Evolutionary conservation across 2,888 invertebrate genomes (phyloP), one percentile per base, ranked within the genome.

Genomic region (Geophilus truncorum): DNA sequence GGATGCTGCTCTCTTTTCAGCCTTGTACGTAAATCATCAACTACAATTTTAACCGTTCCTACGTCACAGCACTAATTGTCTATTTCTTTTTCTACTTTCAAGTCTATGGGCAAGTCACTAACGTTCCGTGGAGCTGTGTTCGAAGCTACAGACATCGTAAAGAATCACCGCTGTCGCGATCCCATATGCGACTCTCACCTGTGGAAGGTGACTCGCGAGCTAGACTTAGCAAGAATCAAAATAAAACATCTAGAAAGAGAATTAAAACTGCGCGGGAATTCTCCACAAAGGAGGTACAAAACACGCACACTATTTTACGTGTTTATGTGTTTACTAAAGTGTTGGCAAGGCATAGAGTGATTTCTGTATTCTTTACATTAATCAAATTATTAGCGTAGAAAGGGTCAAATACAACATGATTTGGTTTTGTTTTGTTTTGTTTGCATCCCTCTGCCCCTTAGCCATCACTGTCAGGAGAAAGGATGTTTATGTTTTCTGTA

Each of bases 1-100:
- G 95, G 96, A 57, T 97, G 97, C 87, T 96, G 95, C 87, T 96
- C 97, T 10, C 91, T 98, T 77, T 93, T 98, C 84, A 97, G 97
- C 84, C 90, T 98, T 93, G 98, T 92, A 57, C 9, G 18, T 57
- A 57, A 57, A 57, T 18, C n/a, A n/a, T 5, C 6, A 51, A 34
- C 10, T 51, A 51, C 15, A 51, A 12, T 51, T 12, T 5, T 51
- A 51, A 51, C 51, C n/a, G n/a, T n/a, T n/a, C n/a, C n/a, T n/a
- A n/a, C n/a, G n/a, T n/a, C n/a, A n/a, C n/a, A n/a, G n/a, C n/a
- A n/a, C n/a, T n/a, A n/a, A n/a, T n/a, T n/a, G n/a, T n/a, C n/a
- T n/a, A n/a, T n/a, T n/a, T n/a, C n/a, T n/a, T n/a, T n/a, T n/a
- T n/a, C n/a, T n/a, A n/a, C n/a, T n/a, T n/a, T n/a, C n/a, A n/a